Base-by-base conservation (phyloP, 2,888 invertebrate genomes). In the Ferdinandea cuprea region DNA sequence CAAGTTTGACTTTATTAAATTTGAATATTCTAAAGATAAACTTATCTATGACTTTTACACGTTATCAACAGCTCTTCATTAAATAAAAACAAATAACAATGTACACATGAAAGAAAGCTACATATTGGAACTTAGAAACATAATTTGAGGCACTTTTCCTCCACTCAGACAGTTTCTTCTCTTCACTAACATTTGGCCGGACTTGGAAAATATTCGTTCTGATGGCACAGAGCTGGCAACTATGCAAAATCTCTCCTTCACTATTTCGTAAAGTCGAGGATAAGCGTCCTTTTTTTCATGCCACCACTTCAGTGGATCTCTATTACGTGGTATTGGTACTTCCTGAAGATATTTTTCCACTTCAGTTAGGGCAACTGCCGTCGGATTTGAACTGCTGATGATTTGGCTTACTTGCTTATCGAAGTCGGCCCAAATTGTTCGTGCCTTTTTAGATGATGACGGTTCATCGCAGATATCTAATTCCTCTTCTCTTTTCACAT, bases 221-320 rank as follows among this genome's bases (percentile, higher is more conserved):
- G 17, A 50, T 11, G 48, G 48, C 3, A 63, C 48, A 32, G 48
- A 63, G n/a, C 13, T 63, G 1, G 48, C 63, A 21, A 32, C 48
- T 37, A 63, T 50, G 25, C 63, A 65, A 21, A 65, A 3, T 37
- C 50, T 50, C 17, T n/a, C 37, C 9, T 28, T 50, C 15, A 65
- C 32, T 3, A 50, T 35, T 15, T 65, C 17, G 21, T 66, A 65
- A 3, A 50, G 48, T 17, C 42, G 52, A 1, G 66, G 54, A 32
- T 66, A 66, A n/a, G 6, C n/a, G 19, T 28, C 52, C 17, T 54
- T 66, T 30, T 42, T 66, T 4, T 52, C 42, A 17, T 30, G 52
- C 42, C 52, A 52, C 66, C 63, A 63, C 35, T 63, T 63, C 3
- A 63, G 35, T 4, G 35, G 63, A 30, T 35, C 8, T 25, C 25